Evolutionary conservation across 92 coral and sea anemone species (phyloP), one percentile per base, ranked within the genome.

Genomic region (Pocillopora meandrina): DNA sequence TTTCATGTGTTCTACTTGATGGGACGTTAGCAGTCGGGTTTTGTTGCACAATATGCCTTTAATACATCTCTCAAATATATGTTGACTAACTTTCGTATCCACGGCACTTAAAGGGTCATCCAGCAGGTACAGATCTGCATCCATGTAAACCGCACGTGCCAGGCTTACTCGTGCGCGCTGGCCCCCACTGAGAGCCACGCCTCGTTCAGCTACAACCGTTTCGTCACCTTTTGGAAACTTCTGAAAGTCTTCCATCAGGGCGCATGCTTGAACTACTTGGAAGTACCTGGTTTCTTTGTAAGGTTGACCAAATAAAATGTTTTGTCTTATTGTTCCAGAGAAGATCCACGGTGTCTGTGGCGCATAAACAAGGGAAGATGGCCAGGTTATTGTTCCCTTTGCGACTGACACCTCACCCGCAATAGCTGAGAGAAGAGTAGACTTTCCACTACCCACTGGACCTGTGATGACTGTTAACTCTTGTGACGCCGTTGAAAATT

Each of bases 41-140:
- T 63, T 63, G 68, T 63, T 20, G 68, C 68, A 17, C 23, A 63
- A 63, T 20, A 63, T 17, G 23, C 68, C 68, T 63, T 16, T 17
- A 16, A 63, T 17, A 1, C 68, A 63, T 63, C 10, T 63, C 11
- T 63, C 19, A 20, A 63, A 63, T 1, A 63, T 63, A 63, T 17
- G 23, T 20, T 63, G 3, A 10, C 68, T 63, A 63, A 63, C 68
- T 63, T 10, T 63, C 11, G 23, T 16, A 20, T 63, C 68, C 11
- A 63, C 68, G 23, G 68, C 68, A 63, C 68, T 63, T 10, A 63
- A 63, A 63, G 68, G 68, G 68, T 63, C 68, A 20, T 63, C 68
- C 68, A 63, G 11, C 23, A 63, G 23, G 18, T 16, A 16, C 19
- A 63, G 18, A 10, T 63, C 68, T 16, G 68, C 68, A 10, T 63